These are phyloP conservation scores for Dasyurus viverrinus DNA, from an alignment of 2,113 vertebrate species.

Conservation along the genomic window DNA sequence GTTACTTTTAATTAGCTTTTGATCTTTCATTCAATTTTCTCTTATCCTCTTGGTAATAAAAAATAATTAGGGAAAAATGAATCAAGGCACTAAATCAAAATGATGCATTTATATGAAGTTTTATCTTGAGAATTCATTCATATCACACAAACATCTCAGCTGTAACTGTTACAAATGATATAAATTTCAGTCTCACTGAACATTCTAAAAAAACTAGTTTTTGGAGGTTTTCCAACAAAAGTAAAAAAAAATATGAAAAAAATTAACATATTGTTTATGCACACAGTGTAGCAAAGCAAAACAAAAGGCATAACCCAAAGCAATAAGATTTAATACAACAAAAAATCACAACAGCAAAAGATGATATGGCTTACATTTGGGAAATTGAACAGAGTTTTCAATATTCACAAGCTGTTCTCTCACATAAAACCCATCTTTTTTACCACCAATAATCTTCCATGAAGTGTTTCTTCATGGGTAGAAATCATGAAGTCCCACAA, in stretches of 20 bases:
- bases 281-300: background rate
- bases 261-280: background rate
- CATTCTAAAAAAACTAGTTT: constrained; percentile 33
- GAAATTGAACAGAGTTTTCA: background rate
- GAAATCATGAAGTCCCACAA: background rate
- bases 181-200: constrained; percentile 36
- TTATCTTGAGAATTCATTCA: constrained; percentile 46
- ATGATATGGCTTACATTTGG: background rate
- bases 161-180: constrained; percentile 43
- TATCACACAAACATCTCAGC: constrained; percentile 41
- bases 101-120: constrained; percentile 59
- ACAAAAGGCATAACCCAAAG: background rate
- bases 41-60: constrained; percentile 71
- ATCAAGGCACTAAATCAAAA: constrained; percentile 71
- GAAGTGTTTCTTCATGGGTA: background rate
- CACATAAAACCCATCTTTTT: background rate
- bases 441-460: background rate
- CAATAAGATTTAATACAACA: constrained; percentile 1
- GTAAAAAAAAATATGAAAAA: background rate
- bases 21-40: constrained; percentile 65
- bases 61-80: constrained; percentile 70
- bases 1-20: constrained; percentile 80
- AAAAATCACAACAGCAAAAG: background rate
- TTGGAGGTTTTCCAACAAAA: constrained; percentile 43
- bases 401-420: background rate